phyloP scores from a whole-genome alignment of 1,140 invertebrate genomes.

The Apolygus lucorum region DNA sequence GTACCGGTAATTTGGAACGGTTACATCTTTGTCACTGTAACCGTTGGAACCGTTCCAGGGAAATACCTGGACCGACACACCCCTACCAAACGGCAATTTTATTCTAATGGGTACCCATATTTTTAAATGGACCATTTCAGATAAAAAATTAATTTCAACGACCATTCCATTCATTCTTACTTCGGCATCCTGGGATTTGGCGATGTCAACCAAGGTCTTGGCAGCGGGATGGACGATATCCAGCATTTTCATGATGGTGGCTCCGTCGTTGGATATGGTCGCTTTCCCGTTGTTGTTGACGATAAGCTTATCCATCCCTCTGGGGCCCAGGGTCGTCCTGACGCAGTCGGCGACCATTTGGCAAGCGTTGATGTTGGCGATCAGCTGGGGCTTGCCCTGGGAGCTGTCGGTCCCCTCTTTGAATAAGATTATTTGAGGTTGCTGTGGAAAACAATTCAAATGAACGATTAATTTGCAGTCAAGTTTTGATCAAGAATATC shows the following conservation, averaged over 20 bases:
- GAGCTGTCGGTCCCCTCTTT: constrained; percentile 96
- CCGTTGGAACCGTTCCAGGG: no score
- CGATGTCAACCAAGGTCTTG: constrained; percentile 95
- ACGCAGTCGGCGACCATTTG: constrained; percentile 90
- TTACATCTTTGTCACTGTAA: no score
- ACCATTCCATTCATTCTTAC: no score
- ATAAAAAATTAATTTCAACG: no score
- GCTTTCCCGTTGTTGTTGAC: constrained; percentile 80
- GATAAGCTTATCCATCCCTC: constrained; percentile 99
- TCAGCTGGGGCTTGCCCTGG: constrained; percentile 91
- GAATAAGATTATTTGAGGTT: constrained; percentile 94
- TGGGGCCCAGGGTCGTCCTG: constrained; percentile 91
- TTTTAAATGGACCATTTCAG: no score
- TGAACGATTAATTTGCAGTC: neutral
- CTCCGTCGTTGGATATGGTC: constrained; percentile 99
- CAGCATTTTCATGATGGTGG: constrained; percentile 94
- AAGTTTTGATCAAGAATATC: neutral
- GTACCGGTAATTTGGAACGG: no score
- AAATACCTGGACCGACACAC: no score
- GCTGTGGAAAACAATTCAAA: constrained; percentile 46
- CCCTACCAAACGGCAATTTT: no score
- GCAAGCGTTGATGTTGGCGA: constrained; percentile 99
- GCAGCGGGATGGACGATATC: constrained; percentile 98
- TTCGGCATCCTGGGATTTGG: constrained; percentile 98
- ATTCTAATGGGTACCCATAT: no score